phyloP scores from a whole-genome alignment of 2,113 vertebrate species.

The Ceyx melanurus region DNA sequence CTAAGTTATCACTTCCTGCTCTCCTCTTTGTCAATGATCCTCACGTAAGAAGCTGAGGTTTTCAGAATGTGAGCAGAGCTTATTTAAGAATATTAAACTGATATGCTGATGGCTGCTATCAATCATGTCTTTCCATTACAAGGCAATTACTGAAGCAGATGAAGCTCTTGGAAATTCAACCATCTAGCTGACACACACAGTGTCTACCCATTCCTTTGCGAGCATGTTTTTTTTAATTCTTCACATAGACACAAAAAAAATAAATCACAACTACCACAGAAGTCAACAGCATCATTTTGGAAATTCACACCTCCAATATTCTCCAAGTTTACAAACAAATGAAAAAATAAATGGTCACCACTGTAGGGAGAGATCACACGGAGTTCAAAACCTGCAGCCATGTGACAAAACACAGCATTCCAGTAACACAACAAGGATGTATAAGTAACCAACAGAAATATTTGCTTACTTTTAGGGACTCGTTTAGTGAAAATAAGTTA shows the following conservation, averaged over 20 bases:
- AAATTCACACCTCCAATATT: background rate
- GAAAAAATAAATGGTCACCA: background rate
- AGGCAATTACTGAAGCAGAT: conserved; percentile 27
- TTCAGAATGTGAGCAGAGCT: background rate
- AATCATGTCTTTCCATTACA: background rate
- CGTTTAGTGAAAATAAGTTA: background rate
- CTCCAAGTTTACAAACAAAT: background rate
- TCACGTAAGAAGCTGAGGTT: background rate
- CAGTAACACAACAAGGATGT: background rate
- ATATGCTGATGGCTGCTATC: conserved; percentile 17
- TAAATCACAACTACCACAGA: background rate
- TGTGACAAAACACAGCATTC: background rate
- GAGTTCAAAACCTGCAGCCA: background rate
- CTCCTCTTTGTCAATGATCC: background rate
- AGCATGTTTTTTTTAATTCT: background rate
- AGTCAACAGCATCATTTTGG: background rate
- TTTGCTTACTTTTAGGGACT: background rate
- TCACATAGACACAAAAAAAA: background rate
- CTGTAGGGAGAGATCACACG: background rate
- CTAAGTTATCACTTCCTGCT: background rate
- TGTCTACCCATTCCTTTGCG: background rate
- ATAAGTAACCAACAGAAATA: background rate
- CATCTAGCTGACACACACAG: background rate
- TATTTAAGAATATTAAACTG: background rate
- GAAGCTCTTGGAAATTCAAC: background rate